Conservation (phyloP, 2,888 invertebrate genomes). For the Sphaerophoria rueppellii region DNA sequence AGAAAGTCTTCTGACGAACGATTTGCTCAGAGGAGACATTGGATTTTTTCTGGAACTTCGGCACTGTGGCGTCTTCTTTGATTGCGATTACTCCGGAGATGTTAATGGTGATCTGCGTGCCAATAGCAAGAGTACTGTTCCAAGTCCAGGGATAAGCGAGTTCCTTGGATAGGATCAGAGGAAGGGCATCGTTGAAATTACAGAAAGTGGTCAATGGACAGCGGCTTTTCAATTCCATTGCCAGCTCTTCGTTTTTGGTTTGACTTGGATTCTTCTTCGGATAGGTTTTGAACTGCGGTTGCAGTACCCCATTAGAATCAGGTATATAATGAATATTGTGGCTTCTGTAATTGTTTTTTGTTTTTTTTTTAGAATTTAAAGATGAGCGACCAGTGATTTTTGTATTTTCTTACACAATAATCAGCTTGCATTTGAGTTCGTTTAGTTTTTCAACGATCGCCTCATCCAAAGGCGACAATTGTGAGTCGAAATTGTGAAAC, state of each 20-base stretch:
- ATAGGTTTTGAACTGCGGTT: conserved; percentile 75
- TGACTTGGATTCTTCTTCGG: conserved; percentile 72
- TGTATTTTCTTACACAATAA: conserved; percentile 84
- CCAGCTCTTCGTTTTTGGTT: conserved; percentile 82
- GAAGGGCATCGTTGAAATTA: conserved; percentile 85
- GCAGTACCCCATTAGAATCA: conserved; percentile 78
- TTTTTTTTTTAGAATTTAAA: neutral
- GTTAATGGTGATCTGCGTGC: conserved; percentile 85
- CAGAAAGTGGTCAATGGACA: conserved; percentile 80
- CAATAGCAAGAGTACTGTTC: conserved; percentile 86
- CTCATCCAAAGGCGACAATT: conserved; percentile 83
- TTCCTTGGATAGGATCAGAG: conserved; percentile 84
- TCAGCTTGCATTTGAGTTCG: conserved; percentile 84
- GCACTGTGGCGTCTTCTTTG: conserved; percentile 82
- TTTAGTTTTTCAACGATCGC: conserved; percentile 84
- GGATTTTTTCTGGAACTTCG: conserved; percentile 80
- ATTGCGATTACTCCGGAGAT: conserved; percentile 84
- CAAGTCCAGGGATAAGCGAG: conserved; percentile 84
- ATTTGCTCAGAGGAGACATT: conserved; percentile 81
- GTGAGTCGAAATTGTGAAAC: conserved; percentile 85
- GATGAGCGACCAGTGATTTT: neutral
- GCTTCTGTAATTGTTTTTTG: conserved; percentile 75
- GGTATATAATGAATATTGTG: conserved; percentile 80
- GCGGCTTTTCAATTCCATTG: conserved; percentile 78
- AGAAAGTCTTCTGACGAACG: conserved; percentile 82